Base-by-base conservation (phyloP, 2,888 invertebrate genomes). In the Catocala nupta region DNA sequence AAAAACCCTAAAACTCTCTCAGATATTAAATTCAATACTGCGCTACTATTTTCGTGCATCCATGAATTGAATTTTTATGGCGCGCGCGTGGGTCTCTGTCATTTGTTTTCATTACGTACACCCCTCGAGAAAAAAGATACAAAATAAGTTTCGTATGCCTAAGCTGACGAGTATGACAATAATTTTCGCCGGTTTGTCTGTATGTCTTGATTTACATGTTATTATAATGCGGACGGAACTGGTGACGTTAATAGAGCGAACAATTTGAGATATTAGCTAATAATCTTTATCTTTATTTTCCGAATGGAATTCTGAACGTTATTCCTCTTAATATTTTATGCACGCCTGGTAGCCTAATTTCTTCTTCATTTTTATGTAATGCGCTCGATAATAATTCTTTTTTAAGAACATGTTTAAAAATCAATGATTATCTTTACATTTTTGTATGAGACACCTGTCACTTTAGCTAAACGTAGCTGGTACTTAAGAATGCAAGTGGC, bases 61-160 rank as follows among this genome's bases (percentile, higher is more conserved):
- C 88, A 86, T 92, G 87, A 92, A 90, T 91, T 90, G 82, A 85
- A 83, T 90, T 89, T 92, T 92, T 92, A 93, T 89, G 87, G 76
- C 84, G 80, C 85, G 77, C 90, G 87, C 87, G 89, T 89, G 88
- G 84, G 77, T 62, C 71, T 63, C 70, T 90, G 91, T 91, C 92
- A 89, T 93, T 92, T 93, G 91, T 93, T 92, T 93, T 91, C 92
- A 92, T 93, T 93, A 92, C 70, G 59, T 65, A 70, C 77, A 78
- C 81, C 84, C 87, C 87, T 85, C 82, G 72, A 73, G 83, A 85
- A 87, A 85, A 56, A 61, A 58, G 34, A 51, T 82, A 75, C 73
- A 83, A 85, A 87, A 85, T 83, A 81, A 68, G 74, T 77, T 7
- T 71, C 67, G 71, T 76, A 64, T 66, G 72, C 67, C 61, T 70